Percentiles rank a stretch among this genome's conserved stretches.
Evolutionary conservation across 2,797 vertebrate genomes (phyloP).

Genomic region (Siniperca undulata): DNA sequence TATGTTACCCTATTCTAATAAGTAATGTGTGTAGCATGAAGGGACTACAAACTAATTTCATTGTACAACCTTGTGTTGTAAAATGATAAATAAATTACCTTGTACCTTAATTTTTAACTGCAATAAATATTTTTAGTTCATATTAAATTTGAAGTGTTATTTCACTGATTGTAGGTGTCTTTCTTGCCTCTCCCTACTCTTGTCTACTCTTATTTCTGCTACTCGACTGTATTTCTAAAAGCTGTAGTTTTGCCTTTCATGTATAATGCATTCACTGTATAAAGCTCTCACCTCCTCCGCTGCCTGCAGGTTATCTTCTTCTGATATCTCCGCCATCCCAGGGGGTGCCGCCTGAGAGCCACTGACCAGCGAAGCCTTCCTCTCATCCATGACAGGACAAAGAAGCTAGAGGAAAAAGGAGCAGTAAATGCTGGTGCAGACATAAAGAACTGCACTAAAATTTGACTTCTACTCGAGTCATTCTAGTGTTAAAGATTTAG

Average conservation of each 20-base stretch:
- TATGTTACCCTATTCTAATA: too few species aligned
- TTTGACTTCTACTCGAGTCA: not conserved
- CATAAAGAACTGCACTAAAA: not conserved
- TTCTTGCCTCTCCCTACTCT: too few species aligned
- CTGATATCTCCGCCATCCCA: slow-evolving; percentile 84
- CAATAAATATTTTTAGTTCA: not conserved
- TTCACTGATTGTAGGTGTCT: not conserved
- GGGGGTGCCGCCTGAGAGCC: slow-evolving; percentile 79
- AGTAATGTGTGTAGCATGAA: too few species aligned
- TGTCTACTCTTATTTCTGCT: not conserved
- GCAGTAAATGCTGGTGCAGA: not conserved
- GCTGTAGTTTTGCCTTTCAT: not conserved
- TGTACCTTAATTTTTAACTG: not conserved
- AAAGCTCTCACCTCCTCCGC: slow-evolving; percentile 90
- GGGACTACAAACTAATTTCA: too few species aligned
- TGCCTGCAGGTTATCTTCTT: slow-evolving; percentile 92
- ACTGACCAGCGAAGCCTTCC: slow-evolving; percentile 75
- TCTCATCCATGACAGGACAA: slow-evolving; percentile 80
- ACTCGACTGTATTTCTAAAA: not conserved
- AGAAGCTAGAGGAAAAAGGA: too few species aligned
- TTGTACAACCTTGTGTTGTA: too few species aligned
- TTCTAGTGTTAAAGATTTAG: too few species aligned
- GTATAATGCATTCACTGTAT: not conserved
- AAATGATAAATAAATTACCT: too few species aligned
- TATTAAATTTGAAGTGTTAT: not conserved